phyloP scores from a whole-genome alignment of 1,140 invertebrate species.

The Aporrectodea caliginosa region DNA sequence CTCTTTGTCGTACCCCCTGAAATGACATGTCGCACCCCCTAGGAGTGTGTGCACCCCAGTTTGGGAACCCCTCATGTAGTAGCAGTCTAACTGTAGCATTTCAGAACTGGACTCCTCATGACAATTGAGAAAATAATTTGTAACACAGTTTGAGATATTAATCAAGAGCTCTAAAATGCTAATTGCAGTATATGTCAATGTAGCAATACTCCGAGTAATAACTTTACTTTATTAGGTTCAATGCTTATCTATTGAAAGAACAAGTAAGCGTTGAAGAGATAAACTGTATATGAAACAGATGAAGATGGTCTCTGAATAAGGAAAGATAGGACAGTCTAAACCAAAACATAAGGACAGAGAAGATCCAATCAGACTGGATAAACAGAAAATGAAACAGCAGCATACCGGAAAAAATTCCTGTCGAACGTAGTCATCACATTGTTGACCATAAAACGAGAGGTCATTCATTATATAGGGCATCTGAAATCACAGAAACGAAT shows the following conservation, averaged over 20 bases:
- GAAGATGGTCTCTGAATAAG: no score
- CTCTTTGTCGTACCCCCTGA: no score
- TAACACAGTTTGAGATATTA: no score
- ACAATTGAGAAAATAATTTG: no score
- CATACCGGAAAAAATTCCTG: background rate
- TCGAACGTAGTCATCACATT: background rate
- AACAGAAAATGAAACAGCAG: no score
- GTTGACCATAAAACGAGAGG: background rate
- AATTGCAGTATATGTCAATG: background rate
- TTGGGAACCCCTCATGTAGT: no score
- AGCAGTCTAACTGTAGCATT: no score
- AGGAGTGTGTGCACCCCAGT: no score
- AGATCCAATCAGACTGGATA: background rate
- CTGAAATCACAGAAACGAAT: no score
- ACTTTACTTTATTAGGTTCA: background rate
- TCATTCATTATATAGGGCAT: conserved; percentile 3
- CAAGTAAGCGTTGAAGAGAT: background rate
- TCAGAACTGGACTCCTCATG: no score
- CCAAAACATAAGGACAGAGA: background rate
- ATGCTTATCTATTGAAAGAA: background rate
- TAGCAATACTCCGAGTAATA: background rate
- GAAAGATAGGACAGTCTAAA: background rate
- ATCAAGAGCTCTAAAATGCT: background rate
- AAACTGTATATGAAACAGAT: no score
- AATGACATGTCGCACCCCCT: no score